Base-by-base conservation (phyloP, 1,140 invertebrate species). In the Drosophila simulans region DNA sequence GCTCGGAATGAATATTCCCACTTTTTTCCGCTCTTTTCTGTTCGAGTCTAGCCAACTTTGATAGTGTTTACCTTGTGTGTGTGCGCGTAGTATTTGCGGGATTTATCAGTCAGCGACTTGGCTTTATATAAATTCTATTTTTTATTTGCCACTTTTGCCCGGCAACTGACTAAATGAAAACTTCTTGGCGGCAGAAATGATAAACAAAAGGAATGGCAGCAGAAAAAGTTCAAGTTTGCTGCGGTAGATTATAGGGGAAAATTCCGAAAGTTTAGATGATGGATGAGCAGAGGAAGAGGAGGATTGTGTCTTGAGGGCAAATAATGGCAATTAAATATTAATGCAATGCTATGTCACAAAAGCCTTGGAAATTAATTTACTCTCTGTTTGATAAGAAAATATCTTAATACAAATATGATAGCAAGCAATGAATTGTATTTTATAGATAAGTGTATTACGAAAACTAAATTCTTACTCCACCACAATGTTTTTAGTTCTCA, bases 1-100 rank as follows among this genome's bases (percentile, higher is more conserved):
- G 82, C 81, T 40, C 4, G 48, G 20, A 75, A 76, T 76, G 53
- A 76, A 76, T 76, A 76, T 73, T 74, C 53, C 57, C 58, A 64
- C 55, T 54, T 73, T 46, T 42, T 46, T 11, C 49, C 52, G 12
- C 35, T 17, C 13, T 35, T 43, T 37, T 52, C 25, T 63, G 56
- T 60, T 68, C 63, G 43, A 25, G 20, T 73, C 51, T 55, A 40
- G 53, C 49, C 43, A 46, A 51, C 48, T 42, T 48, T 59, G 76
- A 84, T 83, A 84, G 76, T 73, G 57, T 43, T 63, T 45, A 45
- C 49, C 48, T 12, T 20, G 22, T 52, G 22, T 31, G 34, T 11
- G 60, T 65, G 22, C 20, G 39, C 25, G 20, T 59, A 49, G 20
- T 59, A 37, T 63, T 43, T 59, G 48, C 48, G 68, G 68, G 51